These are phyloP conservation scores for Mionectes olivaceus DNA, from an alignment of 2,797 vertebrate genomes.

Conservation along the genomic window DNA sequence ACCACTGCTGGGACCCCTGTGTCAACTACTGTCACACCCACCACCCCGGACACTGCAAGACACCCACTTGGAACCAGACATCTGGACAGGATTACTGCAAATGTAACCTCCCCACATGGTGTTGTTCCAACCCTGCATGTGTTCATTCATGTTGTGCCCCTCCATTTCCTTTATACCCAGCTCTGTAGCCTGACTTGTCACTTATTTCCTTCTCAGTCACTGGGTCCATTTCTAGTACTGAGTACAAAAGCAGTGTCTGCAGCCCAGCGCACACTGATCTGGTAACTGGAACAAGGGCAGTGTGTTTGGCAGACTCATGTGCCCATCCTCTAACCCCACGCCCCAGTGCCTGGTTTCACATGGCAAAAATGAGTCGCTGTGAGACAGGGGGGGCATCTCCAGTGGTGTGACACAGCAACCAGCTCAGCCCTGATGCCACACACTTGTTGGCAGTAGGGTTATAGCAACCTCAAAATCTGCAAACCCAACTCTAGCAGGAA, in stretches of 20 bases:
- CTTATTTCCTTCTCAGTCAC: background rate
- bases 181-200: background rate
- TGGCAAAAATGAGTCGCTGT: background rate
- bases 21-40: conserved; percentile 89
- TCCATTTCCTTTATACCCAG: background rate
- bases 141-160: background rate
- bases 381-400: background rate
- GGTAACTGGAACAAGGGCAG: background rate
- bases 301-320: background rate
- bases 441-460: background rate
- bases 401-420: fast-evolving
- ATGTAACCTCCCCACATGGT: conserved; percentile 77
- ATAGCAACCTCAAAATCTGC: background rate
- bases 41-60: conserved; percentile 88
- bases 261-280: background rate
- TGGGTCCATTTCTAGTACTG: background rate
- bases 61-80: conserved; percentile 88
- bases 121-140: fast-evolving
- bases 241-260: background rate
- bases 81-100: conserved; percentile 92
- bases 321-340: background rate
- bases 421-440: background rate
- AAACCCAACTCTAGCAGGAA: background rate
- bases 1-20: conserved; percentile 93
- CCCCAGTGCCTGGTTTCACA: background rate